Evolutionary conservation across 2,113 vertebrate genomes (phyloP), one percentile per base, ranked within the genome.

Genomic region (Meriones unguiculatus): DNA sequence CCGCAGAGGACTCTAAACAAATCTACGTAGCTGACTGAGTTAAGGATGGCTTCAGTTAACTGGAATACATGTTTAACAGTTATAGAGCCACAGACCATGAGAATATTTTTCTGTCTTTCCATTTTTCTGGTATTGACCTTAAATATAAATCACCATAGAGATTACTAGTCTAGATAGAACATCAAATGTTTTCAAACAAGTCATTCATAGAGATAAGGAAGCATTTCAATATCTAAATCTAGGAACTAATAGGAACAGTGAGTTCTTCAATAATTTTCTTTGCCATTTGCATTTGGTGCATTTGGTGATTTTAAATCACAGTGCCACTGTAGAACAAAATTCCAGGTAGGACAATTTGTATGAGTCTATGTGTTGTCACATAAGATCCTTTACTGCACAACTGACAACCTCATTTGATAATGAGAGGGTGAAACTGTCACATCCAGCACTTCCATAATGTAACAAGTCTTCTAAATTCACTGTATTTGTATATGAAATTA

Each of bases 51-150:
- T 41, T 41, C 4, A 28, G 30, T 88, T 90, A 4, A 1, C 0
- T 9, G 20, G 18, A 38, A 12, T 32, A 30, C 10, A 0, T 22
- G 4, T 41, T 73, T 62, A 81, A 22, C 8, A 13, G 32, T 20
- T 7, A 4, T 0, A 24, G n/a, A 32, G 0, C 28, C 8, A 32
- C 50, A 62, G n/a, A 1, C 32, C 2, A 0, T 17, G 6, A n/a
- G 35, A 2, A 41, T 69, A 59, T 32, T 59, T 64, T 13, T 70
- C 7, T 64, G 11, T 87, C 67, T 87, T 50, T 89, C 12, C 2
- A 57, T 77, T 86, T 93, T 65, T 4, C 24, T 1, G 54, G 17
- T 70, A 41, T 28, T 0, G 52, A 50, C 6, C 8, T 17, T 70
- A 32, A 2, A 30, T 73, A 3, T 62, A 38, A 32, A 3, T 59